Evolutionary conservation across 2,113 vertebrate species (phyloP).

Genomic region (Pelvicachromis taeniatus): DNA sequence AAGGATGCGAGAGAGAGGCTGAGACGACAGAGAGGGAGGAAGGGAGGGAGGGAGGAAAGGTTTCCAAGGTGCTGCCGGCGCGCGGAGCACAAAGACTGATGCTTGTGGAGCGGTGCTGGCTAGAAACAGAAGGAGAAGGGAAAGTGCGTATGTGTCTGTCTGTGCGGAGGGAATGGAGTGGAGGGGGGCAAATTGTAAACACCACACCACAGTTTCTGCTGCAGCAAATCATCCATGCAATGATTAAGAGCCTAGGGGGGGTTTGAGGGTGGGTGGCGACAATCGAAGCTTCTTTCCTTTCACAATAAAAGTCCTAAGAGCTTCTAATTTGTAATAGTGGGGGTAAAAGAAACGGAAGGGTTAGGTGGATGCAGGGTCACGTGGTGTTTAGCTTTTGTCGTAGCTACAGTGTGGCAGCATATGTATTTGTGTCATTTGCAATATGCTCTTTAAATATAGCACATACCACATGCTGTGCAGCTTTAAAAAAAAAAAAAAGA

Average conservation of each 20-base stretch:
- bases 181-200: constrained; percentile 73
- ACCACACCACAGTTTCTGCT: constrained; percentile 83
- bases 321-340: neutral
- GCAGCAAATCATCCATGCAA: constrained; percentile 85
- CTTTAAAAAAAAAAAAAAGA: neutral
- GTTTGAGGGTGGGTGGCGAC: constrained; percentile 47
- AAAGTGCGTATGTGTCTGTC: constrained; percentile 35
- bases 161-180: constrained; percentile 5
- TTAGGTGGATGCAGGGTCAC: neutral
- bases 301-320: constrained; percentile 56
- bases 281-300: constrained; percentile 57
- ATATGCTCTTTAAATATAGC: neutral
- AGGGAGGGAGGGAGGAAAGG: constrained; percentile 54
- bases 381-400: neutral
- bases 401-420: neutral
- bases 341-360: constrained; percentile 16
- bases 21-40: constrained; percentile 35
- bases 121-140: constrained; percentile 23
- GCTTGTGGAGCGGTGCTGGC: constrained; percentile 43
- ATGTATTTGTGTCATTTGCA: neutral
- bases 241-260: constrained; percentile 54
- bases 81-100: constrained; percentile 54
- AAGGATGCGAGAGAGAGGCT: constrained; percentile 54
- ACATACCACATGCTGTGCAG: neutral
- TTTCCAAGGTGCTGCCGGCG: constrained; percentile 65